phyloP scores from a whole-genome alignment of 2,113 vertebrate species.

The Syngnathus scovelli region DNA sequence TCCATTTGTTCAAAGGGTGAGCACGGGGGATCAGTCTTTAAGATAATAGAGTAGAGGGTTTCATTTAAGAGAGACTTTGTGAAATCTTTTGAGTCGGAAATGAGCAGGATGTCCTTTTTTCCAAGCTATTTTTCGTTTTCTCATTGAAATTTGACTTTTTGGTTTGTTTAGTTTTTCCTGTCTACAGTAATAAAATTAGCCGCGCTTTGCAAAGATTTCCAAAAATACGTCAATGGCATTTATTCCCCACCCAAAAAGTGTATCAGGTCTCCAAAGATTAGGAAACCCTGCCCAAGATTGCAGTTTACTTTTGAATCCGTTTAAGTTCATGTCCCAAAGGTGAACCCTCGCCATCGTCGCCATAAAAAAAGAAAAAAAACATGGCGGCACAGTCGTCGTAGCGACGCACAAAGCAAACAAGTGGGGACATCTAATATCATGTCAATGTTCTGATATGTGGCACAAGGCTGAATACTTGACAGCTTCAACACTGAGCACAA shows the following conservation, averaged over 20 bases:
- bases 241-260: no score
- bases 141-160: not conserved
- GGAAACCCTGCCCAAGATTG: not conserved
- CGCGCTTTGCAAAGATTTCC: no score
- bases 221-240: no score
- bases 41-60: not conserved
- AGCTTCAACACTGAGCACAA: conserved; percentile 64
- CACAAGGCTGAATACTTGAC: conserved; percentile 57
- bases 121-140: no score
- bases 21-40: not conserved
- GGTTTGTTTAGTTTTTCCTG: not conserved
- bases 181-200: no score
- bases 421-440: conserved; percentile 71
- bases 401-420: conserved; percentile 73
- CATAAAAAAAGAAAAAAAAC: conserved; percentile 30
- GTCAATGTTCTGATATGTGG: conserved; percentile 71
- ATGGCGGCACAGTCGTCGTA: conserved; percentile 56
- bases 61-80: not conserved
- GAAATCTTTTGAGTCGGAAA: no score
- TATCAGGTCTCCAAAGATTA: not conserved
- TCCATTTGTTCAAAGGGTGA: not conserved
- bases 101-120: no score
- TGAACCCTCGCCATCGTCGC: not conserved
- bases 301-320: not conserved
- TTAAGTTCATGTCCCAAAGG: not conserved